Evolutionary conservation across 2,888 invertebrate genomes (phyloP), one percentile per base, ranked within the genome.

Genomic region (Epinotia ramella): DNA sequence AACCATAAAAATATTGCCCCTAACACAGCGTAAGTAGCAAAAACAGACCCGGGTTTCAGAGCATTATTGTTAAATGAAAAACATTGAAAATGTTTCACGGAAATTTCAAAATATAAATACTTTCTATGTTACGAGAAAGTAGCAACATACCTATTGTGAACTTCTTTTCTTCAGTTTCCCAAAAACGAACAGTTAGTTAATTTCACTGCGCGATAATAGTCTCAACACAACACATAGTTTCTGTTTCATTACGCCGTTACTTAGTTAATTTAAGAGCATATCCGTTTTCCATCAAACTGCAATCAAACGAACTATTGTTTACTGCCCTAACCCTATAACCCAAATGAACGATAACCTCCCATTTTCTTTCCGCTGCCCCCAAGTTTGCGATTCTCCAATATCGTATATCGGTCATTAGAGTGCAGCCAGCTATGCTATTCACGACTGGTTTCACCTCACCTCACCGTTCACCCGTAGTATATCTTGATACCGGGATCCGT

Each of bases 321-420:
- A 59, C 68, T 40, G 44, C 49, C 9, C 16, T 57, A 68, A 60
- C 59, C n/a, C 66, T 33, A 44, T 60, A 60, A 69, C 59, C 68
- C 59, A 69, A 62, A 67, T 49, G 40, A 24, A 18, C 64, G 56
- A 49, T 18, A 70, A 59, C 46, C 65, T 28, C 63, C 46, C 53
- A 40, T 68, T 73, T 53, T 71, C 40, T 64, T 72, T 60, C 33
- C n/a, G 49, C 11, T 53, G 49, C n/a, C 49, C n/a, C 65, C 60
- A 76, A 62, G 73, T 69, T 74, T 28, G 74, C 64, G 65, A 71
- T 57, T 70, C 65, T 56, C 60, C 76, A 72, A 76, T 72, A 76
- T 76, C 76, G 76, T 66, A 67, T 76, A 67, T 72, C 76, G 76
- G 76, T 76, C 76, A 75, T 75, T 75, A 75, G 65, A 76, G 60